Base-by-base conservation (phyloP, 2,888 invertebrate species). In the Argyra leucocephala region DNA sequence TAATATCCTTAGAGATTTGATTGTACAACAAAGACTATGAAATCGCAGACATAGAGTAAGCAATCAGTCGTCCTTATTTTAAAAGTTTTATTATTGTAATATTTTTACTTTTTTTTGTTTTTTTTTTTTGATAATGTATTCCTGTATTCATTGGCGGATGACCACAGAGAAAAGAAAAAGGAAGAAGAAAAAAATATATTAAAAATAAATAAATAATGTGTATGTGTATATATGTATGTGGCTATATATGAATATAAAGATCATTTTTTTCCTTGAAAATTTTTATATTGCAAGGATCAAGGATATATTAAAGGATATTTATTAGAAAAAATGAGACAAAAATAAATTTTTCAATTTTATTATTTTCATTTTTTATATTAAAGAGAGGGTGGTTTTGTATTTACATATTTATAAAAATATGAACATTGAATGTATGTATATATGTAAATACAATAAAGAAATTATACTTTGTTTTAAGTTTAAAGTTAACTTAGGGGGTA, bases 31-130 rank as follows among this genome's bases (percentile, higher is more conserved):
- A 48, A 48, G 48, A 48, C 48, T 48, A 48, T 48, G 48, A n/a
- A 48, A 48, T 48, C 48, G 48, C 48, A 48, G 48, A 48, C 48
- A 48, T 48, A 48, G 48, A 48, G 48, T 48, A 48, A 18, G 48
- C 48, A 48, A 48, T 48, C 48, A 6, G 2, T 48, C 48, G 48
- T 48, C 48, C 18, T n/a, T n/a, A n/a, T n/a, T n/a, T n/a, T n/a
- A n/a, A n/a, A n/a, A 18, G 7, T 48, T 48, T 48, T 48, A 3
- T n/a, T 48, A 2, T 48, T 48, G n/a, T n/a, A n/a, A n/a, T n/a
- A 3, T 48, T 48, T 6, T 15, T 48, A 15, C 1, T 48, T 48
- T 48, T 48, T 48, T 18, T 48, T 15, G 48, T 48, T 3, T 37
- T 37, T 15, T 48, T 18, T 48, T 37, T 48, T 48, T 48, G 18